Base-by-base conservation (phyloP, 2,113 vertebrate genomes). In the Ranitomeya imitator region DNA sequence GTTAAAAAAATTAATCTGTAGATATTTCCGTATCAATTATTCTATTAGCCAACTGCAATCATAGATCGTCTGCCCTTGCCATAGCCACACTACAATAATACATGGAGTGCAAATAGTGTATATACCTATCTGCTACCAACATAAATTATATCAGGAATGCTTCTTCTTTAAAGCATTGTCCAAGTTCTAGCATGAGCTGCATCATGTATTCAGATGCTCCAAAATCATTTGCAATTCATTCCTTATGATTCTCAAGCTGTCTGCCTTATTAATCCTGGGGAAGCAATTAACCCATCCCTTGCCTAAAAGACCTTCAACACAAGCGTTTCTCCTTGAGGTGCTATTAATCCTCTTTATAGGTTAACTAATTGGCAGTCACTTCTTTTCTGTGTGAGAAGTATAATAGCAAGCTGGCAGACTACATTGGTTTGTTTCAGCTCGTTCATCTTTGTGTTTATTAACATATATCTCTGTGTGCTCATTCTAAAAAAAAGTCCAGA, bases 351-450 rank as follows among this genome's bases (percentile, higher is more conserved):
- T 90, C 90, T 89, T 80, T 51, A 83, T 90, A 90, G 93, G 92
- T 92, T 92, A 92, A 90, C 92, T 93, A 88, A 91, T 93, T 93
- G 91, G 91, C 91, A 94, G 92, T 91, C 93, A 89, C 93, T 94
- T 87, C 90, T 79, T 89, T 90, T 94, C 90, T 92, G 67, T 71
- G 5, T 87, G 91, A 90, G 90, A 93, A 91, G 90, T 90, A 93
- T 89, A 90, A 90, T 92, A 91, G 89, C 78, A 84, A 92, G 90
- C 91, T 86, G 91, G 92, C 90, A 90, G 92, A 82, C 91, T 86
- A 4, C 2, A 63, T 83, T 90, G 91, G 90, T 93, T 93, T 92
- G 92, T 94, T 91, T 92, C 91, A 54, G 76, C 90, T 89, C 12
- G 67, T 94, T 94, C 94, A 93, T 93, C 92, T 91, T 31, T 12